Conservation (phyloP, 2,888 invertebrate species). For the Xanthia togata region DNA sequence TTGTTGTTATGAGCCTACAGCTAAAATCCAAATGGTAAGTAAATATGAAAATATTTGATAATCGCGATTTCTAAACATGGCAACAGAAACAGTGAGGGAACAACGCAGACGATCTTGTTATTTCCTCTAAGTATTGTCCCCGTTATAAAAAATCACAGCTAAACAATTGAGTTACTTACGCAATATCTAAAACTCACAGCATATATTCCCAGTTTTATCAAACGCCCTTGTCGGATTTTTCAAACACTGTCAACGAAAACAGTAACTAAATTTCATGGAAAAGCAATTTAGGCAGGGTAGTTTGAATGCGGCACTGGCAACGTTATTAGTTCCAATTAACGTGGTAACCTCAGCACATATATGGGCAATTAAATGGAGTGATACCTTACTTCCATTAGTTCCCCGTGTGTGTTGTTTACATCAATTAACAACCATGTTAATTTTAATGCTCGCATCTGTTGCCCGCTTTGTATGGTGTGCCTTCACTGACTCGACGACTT, state of each 20-base stretch:
- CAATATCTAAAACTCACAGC: not conserved
- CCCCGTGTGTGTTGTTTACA: constrained; percentile 85
- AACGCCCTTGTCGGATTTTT: constrained; percentile 10
- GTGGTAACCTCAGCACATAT: constrained; percentile 88
- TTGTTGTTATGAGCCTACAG: not conserved
- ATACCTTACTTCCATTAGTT: constrained; percentile 89
- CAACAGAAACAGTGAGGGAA: not conserved
- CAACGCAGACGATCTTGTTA: too few species aligned
- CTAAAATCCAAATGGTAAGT: not conserved
- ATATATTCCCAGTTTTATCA: not conserved
- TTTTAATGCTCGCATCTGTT: constrained; percentile 83
- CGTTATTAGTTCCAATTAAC: constrained; percentile 89
- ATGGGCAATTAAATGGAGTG: constrained; percentile 89
- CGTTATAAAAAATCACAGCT: not conserved
- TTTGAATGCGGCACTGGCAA: constrained; percentile 81
- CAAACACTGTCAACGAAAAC: constrained; percentile 41
- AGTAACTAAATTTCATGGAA: constrained; percentile 72
- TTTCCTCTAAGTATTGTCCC: not conserved
- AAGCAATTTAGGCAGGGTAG: constrained; percentile 76
- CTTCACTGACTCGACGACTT: constrained; percentile 71
- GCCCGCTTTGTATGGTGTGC: constrained; percentile 74
- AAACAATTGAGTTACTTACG: not conserved
- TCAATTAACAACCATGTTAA: constrained; percentile 87
- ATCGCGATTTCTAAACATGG: not conserved
- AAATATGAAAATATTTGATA: not conserved